Percentiles rank a stretch among this genome's conserved stretches.
phyloP scores from a whole-genome alignment of 2,113 vertebrate genomes.

The Oxyura jamaicensis region DNA sequence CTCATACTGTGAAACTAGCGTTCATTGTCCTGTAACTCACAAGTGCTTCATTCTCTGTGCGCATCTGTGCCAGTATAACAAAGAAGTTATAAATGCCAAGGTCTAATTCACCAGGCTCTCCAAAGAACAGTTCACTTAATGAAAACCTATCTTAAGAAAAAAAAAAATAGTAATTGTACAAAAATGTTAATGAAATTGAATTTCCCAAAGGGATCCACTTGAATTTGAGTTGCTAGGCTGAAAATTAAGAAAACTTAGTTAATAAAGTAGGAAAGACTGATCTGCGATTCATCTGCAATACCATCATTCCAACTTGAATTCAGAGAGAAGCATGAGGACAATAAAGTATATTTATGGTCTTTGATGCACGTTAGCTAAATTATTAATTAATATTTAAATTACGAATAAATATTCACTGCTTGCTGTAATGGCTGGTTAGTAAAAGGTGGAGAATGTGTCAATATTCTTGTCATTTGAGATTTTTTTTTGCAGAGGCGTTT shows the following conservation, averaged over 20 bases:
- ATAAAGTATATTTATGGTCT: background rate
- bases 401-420: background rate
- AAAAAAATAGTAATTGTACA: background rate
- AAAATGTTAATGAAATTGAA: background rate
- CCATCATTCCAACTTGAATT: background rate
- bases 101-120: background rate
- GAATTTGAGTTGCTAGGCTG: background rate
- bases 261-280: background rate
- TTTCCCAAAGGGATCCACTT: background rate
- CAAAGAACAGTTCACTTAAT: background rate
- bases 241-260: background rate
- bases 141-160: background rate
- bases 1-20: background rate
- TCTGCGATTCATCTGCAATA: background rate
- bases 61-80: background rate
- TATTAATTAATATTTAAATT: background rate
- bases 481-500: background rate
- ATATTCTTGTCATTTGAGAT: background rate
- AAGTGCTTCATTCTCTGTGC: background rate
- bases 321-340: background rate
- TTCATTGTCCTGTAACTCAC: background rate
- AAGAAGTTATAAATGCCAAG: background rate
- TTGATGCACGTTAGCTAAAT: background rate
- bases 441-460: background rate
- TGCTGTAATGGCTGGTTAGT: background rate